phyloP scores from a whole-genome alignment of 2,888 invertebrate genomes.

The Stenodema calcarata region DNA sequence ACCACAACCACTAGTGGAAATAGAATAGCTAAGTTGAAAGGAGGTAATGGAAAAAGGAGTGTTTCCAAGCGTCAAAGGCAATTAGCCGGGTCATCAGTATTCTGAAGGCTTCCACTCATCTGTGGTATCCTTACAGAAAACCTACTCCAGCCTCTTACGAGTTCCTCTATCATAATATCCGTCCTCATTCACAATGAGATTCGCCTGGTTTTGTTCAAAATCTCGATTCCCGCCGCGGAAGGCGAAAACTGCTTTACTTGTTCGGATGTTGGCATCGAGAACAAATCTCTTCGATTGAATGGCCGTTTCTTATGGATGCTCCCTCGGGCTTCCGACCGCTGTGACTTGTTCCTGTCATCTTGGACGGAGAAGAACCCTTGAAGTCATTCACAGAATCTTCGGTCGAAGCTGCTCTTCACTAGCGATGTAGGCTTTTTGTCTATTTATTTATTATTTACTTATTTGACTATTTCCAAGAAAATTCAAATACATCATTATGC shows the following conservation, averaged over 20 bases:
- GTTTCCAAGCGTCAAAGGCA: conserved; percentile 22
- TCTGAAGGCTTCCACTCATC: not conserved
- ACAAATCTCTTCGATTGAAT: not conserved
- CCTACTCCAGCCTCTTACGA: not conserved
- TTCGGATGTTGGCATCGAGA: not conserved
- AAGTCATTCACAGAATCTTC: not conserved
- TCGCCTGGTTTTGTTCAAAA: not conserved
- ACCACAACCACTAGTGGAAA: not conserved
- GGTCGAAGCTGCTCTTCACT: not conserved
- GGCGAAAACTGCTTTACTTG: not conserved
- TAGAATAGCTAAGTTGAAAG: not conserved
- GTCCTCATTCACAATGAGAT: not conserved
- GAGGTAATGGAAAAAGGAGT: not conserved
- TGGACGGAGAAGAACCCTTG: not conserved
- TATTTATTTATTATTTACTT: no score
- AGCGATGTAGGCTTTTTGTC: no score
- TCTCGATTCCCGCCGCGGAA: not conserved
- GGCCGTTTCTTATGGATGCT: not conserved
- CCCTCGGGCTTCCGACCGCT: not conserved
- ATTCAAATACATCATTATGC: no score
- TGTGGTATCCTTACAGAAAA: not conserved
- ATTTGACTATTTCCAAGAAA: no score
- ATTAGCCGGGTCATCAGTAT: conserved; percentile 31
- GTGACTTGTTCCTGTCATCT: not conserved
- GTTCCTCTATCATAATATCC: not conserved